Base-by-base conservation (phyloP, 2,113 vertebrate species). In the Pteropus alecto region DNA sequence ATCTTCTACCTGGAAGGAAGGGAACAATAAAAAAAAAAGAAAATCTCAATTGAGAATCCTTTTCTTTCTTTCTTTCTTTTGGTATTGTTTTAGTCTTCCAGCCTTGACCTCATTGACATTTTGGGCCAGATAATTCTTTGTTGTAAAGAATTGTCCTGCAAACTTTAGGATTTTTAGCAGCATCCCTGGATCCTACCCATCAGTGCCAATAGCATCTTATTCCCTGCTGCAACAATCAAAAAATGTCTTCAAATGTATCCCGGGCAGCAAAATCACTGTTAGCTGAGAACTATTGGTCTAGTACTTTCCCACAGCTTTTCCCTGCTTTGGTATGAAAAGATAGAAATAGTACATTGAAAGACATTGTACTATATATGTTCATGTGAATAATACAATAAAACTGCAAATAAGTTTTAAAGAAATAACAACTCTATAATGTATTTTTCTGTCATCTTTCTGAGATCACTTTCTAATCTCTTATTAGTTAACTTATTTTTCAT, bases 1-100 rank as follows among this genome's bases (percentile, higher is more conserved):
- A 90, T 82, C 90, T 94, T 85, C 51, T 79, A 93, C 35, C 65
- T 89, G 43, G 58, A 77, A 93, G 48, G 46, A 96, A 54, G 73
- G 60, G 3, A 15, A 89, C 8, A 81, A 73, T 35, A 86, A 56
- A 48, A 74, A 43, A 43, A 51, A 97, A 96, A 92, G 54, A 71
- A 89, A 87, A 67, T 87, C 90, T 79, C 74, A 18, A 4, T 79
- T 90, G n/a, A 79, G 76, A 68, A 74, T 56, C 3, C 15, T 4
- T 21, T 67, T 16, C 54, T 63, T 85, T 58, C 65, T 5, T 70
- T 48, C 14, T 22, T 92, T 84, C 71, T 91, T 18, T 79, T 60
- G 46, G 43, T 41, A 43, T 79, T 41, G 12, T 26, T 94, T 87
- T 48, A 46, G 71, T 60, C 41, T 81, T 78, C n/a, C 26, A 71